These are phyloP conservation scores for Bucorvus abyssinicus DNA, from an alignment of 2,797 vertebrate genomes.

Conservation along the genomic window DNA sequence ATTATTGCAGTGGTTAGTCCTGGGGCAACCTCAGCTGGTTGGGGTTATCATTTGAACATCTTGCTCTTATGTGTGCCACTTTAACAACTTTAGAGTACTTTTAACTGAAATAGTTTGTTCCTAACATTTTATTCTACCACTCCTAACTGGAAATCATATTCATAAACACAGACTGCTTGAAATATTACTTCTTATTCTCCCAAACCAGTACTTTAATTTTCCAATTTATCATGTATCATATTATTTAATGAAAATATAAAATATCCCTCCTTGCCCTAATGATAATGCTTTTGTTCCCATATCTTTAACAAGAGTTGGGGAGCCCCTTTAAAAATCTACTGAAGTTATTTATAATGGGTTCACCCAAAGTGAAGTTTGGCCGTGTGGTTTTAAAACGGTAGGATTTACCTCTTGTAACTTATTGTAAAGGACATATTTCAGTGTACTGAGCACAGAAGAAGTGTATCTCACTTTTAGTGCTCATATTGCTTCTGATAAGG, in stretches of 20 bases:
- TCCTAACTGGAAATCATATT: background rate
- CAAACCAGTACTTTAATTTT: background rate
- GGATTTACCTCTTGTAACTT: background rate
- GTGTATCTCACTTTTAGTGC: background rate
- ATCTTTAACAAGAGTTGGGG: background rate
- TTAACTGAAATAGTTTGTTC: background rate
- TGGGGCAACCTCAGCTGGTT: background rate
- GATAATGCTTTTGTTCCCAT: background rate
- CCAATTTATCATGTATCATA: background rate
- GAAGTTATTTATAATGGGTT: background rate
- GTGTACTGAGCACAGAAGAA: background rate
- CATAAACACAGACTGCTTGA: background rate
- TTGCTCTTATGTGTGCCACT: background rate
- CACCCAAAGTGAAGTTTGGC: background rate
- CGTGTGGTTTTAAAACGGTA: background rate
- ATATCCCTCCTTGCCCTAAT: background rate
- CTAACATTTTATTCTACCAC: background rate
- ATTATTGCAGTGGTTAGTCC: background rate
- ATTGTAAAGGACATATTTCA: background rate
- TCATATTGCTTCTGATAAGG: background rate
- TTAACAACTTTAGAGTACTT: background rate
- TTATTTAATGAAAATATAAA: background rate
- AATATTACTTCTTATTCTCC: background rate
- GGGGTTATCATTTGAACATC: background rate
- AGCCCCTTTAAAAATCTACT: background rate